These are phyloP conservation scores for Chymomyza procnemis DNA, from an alignment of 2,888 invertebrate genomes.

Conservation along the genomic window DNA sequence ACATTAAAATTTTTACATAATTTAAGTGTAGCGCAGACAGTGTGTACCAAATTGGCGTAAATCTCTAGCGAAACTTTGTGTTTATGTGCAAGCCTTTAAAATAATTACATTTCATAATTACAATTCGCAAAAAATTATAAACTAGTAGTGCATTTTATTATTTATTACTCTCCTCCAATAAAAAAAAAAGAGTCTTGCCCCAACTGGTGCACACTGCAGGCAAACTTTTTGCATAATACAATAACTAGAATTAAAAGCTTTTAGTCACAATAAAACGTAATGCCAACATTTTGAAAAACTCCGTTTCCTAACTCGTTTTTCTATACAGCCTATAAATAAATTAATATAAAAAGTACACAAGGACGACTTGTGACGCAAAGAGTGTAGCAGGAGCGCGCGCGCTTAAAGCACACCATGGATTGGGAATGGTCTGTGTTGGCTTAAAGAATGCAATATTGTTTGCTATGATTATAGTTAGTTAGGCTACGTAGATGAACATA, in stretches of 20 bases:
- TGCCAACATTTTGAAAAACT: not conserved
- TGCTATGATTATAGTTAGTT: slow-evolving; percentile 52
- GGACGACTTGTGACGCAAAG: not conserved
- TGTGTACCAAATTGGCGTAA: too few relatives aligned
- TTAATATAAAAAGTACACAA: not conserved
- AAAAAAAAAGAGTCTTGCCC: too few relatives aligned
- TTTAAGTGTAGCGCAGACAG: not conserved
- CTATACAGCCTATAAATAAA: not conserved
- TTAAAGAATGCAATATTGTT: not conserved
- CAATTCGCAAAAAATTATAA: too few relatives aligned
- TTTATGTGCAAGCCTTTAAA: too few relatives aligned
- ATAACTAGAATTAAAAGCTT: not conserved
- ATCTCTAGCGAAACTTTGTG: too few relatives aligned
- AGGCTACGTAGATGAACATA: slow-evolving; percentile 98
- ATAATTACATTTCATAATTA: too few relatives aligned
- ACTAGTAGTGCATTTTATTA: too few relatives aligned
- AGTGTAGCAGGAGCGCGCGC: not conserved
- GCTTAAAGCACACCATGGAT: not conserved
- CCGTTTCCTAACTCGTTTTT: not conserved
- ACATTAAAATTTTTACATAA: not conserved
- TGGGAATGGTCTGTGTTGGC: not conserved
- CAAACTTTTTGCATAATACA: not conserved
- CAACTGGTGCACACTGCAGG: too few relatives aligned
- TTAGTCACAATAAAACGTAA: not conserved
- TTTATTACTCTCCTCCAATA: too few relatives aligned